Conservation (phyloP, 2,797 vertebrate species). For the Gastrophryne carolinensis region DNA sequence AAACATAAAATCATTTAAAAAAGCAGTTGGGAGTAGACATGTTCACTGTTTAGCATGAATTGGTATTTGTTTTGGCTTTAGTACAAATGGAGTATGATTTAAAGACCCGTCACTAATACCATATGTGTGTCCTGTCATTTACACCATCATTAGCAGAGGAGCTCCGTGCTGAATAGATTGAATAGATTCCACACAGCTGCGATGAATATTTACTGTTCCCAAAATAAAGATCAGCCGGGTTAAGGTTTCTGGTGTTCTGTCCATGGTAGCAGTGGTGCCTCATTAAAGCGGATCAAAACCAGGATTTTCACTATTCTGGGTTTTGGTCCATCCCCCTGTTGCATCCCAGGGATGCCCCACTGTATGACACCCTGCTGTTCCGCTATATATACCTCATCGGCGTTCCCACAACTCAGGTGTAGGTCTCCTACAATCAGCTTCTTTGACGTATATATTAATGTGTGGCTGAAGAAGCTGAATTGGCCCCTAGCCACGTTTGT, state of each 20-base stretch:
- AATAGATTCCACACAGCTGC: constrained; percentile 19
- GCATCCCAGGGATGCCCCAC: too few species aligned
- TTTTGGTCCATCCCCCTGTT: too few species aligned
- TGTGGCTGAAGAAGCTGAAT: too few species aligned
- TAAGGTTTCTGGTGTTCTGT: background rate
- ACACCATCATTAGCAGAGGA: constrained; percentile 35
- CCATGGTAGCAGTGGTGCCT: too few species aligned
- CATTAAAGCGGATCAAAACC: too few species aligned
- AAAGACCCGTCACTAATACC: constrained; percentile 37
- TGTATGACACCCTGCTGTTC: too few species aligned
- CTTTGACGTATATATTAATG: too few species aligned
- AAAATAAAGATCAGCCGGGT: background rate
- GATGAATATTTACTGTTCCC: background rate
- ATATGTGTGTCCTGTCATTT: constrained; percentile 38
- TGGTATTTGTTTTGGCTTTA: constrained; percentile 40
- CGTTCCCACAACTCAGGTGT: too few species aligned
- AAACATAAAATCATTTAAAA: background rate
- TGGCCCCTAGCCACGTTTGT: too few species aligned
- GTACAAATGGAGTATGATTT: constrained; percentile 43
- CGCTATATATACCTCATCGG: too few species aligned
- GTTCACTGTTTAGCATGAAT: constrained; percentile 15
- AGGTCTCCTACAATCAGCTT: too few species aligned
- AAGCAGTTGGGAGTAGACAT: background rate
- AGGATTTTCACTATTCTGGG: too few species aligned
- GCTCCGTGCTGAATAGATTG: constrained; percentile 20